Base-by-base conservation (phyloP, 2,888 invertebrate species). In the Harpalus rufipes region DNA sequence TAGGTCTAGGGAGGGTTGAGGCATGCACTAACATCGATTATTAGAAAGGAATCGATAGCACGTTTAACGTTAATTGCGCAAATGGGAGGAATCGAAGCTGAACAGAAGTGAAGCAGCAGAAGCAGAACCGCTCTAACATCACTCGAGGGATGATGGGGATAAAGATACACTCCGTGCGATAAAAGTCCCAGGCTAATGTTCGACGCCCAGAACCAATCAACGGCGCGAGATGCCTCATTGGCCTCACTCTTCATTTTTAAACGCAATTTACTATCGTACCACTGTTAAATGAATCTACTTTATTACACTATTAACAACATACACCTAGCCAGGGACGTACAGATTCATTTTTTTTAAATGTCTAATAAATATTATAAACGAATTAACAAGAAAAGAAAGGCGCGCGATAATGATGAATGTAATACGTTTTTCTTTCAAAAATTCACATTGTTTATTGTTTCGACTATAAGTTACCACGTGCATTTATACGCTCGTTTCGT, bases 141-240 rank as follows among this genome's bases (percentile, higher is more conserved):
- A 88, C 89, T 89, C 89, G 85, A 68, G 89, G 88, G 89, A 87
- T 89, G 89, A 89, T 89, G 88, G 88, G 87, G 88, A 89, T 89
- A 87, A 88, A 86, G 88, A 88, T 88, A 87, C 18, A 32, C 56
- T 59, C 58, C 32, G 25, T 58, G 78, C 32, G 78, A 78, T 78
- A 78, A 78, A 78, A 78, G 58, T 78, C 78, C 78, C 58, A 8
- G 32, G n/a, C 78, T 58, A 78, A 78, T 78, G 76, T 76, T 18
- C 51, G 51, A 16, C 44, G 39, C 76, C 51, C 51, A 7, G 72
- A 72, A 44, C 41, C 44, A 72, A 72, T 51, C 76, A 56, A 76
- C 76, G 8, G 51, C 44, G 72, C 72, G 41, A 65, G 32, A 65
- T 32, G 32, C 65, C 65, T 59, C 63, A 63, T 63, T 63, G n/a